These are phyloP conservation scores for Lacerta viridis DNA, from an alignment of 2,797 vertebrate genomes.

Conservation along the genomic window DNA sequence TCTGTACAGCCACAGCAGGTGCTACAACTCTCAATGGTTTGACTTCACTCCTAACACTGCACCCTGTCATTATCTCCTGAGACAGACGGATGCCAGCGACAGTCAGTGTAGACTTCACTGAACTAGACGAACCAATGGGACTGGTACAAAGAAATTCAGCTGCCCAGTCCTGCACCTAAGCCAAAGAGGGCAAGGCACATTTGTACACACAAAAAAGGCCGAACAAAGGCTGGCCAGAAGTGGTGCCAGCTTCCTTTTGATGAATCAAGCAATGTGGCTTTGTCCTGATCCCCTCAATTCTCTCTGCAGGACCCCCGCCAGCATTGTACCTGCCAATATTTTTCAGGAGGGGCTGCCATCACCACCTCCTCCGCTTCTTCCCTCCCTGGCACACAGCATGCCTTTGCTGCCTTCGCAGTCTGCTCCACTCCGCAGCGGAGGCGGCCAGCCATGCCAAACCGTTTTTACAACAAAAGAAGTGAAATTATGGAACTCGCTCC, in stretches of 20 bases:
- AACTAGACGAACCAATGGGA: too few relatives aligned
- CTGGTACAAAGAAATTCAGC: too few relatives aligned
- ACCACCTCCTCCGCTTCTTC: slow-evolving; percentile 26
- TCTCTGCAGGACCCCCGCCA: not conserved
- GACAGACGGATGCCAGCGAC: too few relatives aligned
- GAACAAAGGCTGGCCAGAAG: not conserved
- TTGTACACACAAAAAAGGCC: too few relatives aligned
- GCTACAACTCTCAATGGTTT: too few relatives aligned
- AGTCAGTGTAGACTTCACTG: too few relatives aligned
- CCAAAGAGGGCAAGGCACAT: too few relatives aligned
- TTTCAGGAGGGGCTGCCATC: not conserved
- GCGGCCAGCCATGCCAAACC: slow-evolving; percentile 30
- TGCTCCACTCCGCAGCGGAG: slow-evolving; percentile 36
- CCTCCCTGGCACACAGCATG: slow-evolving; percentile 7
- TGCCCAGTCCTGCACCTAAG: too few relatives aligned
- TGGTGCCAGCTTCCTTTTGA: slow-evolving; percentile 44
- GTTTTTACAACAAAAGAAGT: slow-evolving; percentile 1
- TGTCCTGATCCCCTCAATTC: slow-evolving; percentile 45
- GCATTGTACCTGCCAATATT: not conserved
- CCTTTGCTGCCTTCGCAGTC: not conserved
- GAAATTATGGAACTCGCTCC: too few relatives aligned
- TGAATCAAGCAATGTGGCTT: slow-evolving; percentile 43
- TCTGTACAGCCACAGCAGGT: too few relatives aligned
- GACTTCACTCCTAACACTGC: too few relatives aligned
- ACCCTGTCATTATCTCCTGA: too few relatives aligned